Conservation (phyloP, 2,888 invertebrate genomes). For the Acanthococcus lagerstroemiae region DNA sequence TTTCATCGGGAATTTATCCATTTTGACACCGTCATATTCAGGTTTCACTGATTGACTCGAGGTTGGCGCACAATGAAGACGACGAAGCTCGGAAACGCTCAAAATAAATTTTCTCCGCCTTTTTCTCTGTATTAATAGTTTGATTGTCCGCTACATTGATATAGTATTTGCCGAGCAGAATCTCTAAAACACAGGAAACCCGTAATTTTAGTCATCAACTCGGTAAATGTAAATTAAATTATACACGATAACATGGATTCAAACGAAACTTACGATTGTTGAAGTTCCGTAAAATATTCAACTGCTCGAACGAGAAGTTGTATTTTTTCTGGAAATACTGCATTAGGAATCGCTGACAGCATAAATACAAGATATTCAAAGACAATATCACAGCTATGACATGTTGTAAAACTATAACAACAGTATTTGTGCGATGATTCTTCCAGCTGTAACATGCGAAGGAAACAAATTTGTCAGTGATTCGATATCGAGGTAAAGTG, state of each 20-base stretch:
- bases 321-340: constrained; percentile 18
- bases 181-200: not conserved
- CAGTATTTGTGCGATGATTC: not conserved
- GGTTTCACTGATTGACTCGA: not conserved
- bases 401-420: not conserved
- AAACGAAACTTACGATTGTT: not conserved
- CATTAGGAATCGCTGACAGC: constrained; percentile 5
- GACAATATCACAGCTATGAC: constrained; percentile 7
- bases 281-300: not conserved
- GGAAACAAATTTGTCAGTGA: no score
- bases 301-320: constrained; percentile 10
- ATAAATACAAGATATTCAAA: constrained; percentile 11
- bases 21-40: not conserved
- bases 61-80: constrained; percentile 7
- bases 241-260: not conserved
- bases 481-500: no score
- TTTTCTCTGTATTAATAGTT: not conserved
- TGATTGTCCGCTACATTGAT: not conserved
- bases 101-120: constrained; percentile 1
- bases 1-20: constrained; percentile 1
- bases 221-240: not conserved
- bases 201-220: not conserved
- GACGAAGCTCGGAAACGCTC: constrained; percentile 12
- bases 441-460: not conserved
- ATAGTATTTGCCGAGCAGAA: not conserved